Percentiles rank a stretch among this genome's conserved stretches.
These are phyloP conservation scores for Lepus europaeus DNA, from an alignment of 2,113 vertebrate genomes.

Conservation along the genomic window DNA sequence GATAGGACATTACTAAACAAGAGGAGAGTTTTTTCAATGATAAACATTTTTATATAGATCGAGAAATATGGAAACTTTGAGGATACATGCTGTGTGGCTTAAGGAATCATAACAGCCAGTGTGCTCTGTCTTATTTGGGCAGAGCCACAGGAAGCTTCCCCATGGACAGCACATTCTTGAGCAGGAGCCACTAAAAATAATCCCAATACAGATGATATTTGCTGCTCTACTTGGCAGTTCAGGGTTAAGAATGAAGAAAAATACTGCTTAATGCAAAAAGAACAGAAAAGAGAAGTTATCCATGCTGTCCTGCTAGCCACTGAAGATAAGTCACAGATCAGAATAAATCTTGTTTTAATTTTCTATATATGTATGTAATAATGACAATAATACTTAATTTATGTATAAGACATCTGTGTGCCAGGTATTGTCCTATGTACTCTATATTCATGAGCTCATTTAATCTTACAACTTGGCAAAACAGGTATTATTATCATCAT, in stretches of 20 bases:
- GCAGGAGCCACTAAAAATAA: background rate
- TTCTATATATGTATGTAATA: background rate
- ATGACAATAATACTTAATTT: background rate
- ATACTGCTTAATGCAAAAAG: background rate
- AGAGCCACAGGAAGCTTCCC: background rate
- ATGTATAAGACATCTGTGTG: background rate
- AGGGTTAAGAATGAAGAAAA: background rate
- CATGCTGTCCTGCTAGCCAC: background rate
- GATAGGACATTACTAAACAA: background rate
- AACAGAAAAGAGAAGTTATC: background rate
- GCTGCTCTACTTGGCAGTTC: background rate
- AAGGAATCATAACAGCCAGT: background rate
- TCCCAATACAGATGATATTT: background rate
- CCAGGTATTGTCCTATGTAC: background rate
- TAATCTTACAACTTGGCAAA: background rate
- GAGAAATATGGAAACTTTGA: background rate
- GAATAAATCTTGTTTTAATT: background rate
- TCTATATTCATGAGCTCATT: background rate
- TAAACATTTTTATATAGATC: conserved; percentile 6
- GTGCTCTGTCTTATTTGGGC: background rate
- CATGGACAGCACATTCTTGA: background rate
- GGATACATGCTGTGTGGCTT: background rate
- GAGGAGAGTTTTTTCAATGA: background rate
- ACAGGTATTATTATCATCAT: background rate
- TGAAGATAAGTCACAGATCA: background rate